Base-by-base conservation (phyloP, 2,797 vertebrate species). In the Coluber constrictor region DNA sequence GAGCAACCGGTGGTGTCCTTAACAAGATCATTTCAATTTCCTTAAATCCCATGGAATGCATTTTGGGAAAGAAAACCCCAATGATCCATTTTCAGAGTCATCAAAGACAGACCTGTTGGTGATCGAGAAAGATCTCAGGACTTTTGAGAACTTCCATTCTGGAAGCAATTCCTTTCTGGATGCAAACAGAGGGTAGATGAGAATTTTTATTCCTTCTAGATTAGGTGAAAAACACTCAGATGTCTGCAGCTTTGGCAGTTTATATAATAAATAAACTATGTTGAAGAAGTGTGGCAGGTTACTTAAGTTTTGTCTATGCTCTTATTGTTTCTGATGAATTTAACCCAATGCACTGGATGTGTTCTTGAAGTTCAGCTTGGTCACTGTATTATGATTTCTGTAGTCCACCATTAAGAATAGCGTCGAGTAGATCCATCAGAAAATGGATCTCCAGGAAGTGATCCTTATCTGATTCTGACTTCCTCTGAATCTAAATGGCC, bases 1-100 rank as follows among this genome's bases (percentile, higher is more conserved):
- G 5, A 4, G 74, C 8, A 29, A 47, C 1, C 23, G 56, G 4
- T 23, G 1, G 6, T 37, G 11, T 37, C 29, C 7, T 10, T 37
- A 13, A n/a, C 1, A 47, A 4, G 11, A 23, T 5, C 0, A 0
- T 54, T 61, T 18, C 25, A 43, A 23, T 13, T 54, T 10, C 54
- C 37, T 29, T 55, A 1, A 61, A 43, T 18, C 13, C n/a, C 6
- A 37, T 59, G 56, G 32, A 63, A 18, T 12, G 8, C 18, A 3
- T 51, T 29, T 86, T 27, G 25, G 56, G 59, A 47, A 9, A 20
- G 13, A 59, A 25, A 29, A 60, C n/a, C 20, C n/a, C 15, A 60
- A 8, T 4, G 9, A 6, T 83, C 6, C 0, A 0, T 60, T 57
- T 51, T 11, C 0, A 7, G 66, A 32, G 16, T 25, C 0, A 3